phyloP scores from a whole-genome alignment of 2,888 invertebrate species.

The Clanis bilineata region DNA sequence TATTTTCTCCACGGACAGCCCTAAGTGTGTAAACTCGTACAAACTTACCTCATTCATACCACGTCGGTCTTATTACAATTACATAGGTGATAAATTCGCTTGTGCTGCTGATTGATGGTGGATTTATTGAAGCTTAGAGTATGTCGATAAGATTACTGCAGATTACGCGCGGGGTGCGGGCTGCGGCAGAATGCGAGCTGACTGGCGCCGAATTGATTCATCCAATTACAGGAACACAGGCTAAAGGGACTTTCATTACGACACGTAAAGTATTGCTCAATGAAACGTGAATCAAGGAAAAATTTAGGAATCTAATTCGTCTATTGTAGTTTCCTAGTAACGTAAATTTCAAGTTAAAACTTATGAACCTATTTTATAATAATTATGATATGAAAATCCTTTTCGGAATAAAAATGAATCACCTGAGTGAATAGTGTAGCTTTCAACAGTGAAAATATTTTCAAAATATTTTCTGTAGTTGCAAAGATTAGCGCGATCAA shows the following conservation, averaged over 20 bases:
- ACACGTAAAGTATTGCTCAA: background rate
- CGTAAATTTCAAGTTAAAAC: too few species aligned
- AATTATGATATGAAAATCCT: too few species aligned
- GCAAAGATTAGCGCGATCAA: too few species aligned
- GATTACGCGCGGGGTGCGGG: constrained; percentile 38
- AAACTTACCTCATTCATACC: constrained; percentile 17
- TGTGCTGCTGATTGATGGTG: background rate
- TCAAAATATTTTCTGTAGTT: too few species aligned
- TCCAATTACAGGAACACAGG: constrained; percentile 45
- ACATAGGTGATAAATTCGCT: constrained; percentile 31
- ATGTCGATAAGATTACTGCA: constrained; percentile 50
- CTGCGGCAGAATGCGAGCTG: constrained; percentile 19
- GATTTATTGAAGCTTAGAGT: constrained; percentile 37
- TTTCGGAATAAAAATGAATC: too few species aligned
- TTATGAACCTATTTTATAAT: too few species aligned
- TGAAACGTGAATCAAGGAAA: background rate
- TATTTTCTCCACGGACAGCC: constrained; percentile 52
- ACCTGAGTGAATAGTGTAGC: too few species aligned
- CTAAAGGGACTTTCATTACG: background rate
- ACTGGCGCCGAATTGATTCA: constrained; percentile 38
- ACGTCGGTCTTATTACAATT: constrained; percentile 19
- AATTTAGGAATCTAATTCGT: background rate
- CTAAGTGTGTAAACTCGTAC: constrained; percentile 34
- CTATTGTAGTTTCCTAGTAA: too few species aligned
- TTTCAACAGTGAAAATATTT: too few species aligned